These are phyloP conservation scores for Pachypeltis micranthus DNA, from an alignment of 1,140 invertebrate genomes.

Conservation along the genomic window DNA sequence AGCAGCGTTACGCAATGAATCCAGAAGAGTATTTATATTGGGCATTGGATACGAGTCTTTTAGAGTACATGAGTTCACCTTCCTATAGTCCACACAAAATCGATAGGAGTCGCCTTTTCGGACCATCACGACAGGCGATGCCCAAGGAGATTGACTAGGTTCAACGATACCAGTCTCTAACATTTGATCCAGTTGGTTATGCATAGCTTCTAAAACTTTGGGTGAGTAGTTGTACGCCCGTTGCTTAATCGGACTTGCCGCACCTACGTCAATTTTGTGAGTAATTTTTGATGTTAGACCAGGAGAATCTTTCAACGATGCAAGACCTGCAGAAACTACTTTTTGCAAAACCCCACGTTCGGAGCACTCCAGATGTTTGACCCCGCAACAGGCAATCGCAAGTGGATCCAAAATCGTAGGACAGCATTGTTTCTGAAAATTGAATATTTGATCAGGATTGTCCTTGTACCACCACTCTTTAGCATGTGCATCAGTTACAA, in stretches of 20 bases:
- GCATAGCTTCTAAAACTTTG: slow-evolving; percentile 21
- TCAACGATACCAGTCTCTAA: slow-evolving; percentile 27
- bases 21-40: slow-evolving; percentile 28
- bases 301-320: not conserved
- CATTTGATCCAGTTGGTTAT: slow-evolving; percentile 30
- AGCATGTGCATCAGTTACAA: not conserved
- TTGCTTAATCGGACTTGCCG: slow-evolving; percentile 28
- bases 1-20: slow-evolving; percentile 27
- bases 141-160: slow-evolving; percentile 28
- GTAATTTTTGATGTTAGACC: not conserved
- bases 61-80: slow-evolving; percentile 18
- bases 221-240: slow-evolving; percentile 27
- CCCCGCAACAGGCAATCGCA: not conserved
- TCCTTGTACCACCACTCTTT: not conserved
- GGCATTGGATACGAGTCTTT: slow-evolving; percentile 26
- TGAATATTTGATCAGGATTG: not conserved
- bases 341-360: not conserved
- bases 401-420: not conserved
- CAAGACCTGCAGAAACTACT: not conserved
- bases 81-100: slow-evolving; percentile 25
- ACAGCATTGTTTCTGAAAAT: not conserved
- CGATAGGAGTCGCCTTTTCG: slow-evolving; percentile 26
- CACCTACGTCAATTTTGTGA: slow-evolving; percentile 30
- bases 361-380: not conserved
- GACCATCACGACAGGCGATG: slow-evolving; percentile 28